Conservation (phyloP, 2,888 invertebrate genomes). For the Eupithecia insigniata region DNA sequence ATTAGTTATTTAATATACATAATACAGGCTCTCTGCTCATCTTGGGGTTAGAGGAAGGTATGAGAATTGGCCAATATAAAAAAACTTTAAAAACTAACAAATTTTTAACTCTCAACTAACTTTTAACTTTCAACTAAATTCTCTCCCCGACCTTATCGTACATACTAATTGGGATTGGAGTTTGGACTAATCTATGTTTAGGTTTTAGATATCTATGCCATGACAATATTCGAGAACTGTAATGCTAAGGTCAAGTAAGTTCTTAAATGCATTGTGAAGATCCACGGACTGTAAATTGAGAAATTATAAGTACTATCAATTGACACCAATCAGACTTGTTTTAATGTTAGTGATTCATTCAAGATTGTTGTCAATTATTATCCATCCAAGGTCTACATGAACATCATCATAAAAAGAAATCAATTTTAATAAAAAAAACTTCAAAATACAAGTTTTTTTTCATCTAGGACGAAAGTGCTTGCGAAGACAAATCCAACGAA, state of each 20-base stretch:
- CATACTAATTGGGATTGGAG: too few relatives aligned
- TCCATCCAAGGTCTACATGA: background rate
- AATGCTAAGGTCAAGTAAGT: conserved; percentile 40
- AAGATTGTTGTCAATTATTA: background rate
- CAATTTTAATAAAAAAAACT: too few relatives aligned
- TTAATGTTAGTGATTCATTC: conserved; percentile 11
- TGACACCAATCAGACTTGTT: conserved; percentile 34
- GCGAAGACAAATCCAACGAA: too few relatives aligned
- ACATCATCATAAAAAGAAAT: background rate
- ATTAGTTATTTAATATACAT: too few relatives aligned
- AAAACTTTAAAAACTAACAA: too few relatives aligned
- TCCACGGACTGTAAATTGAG: conserved; percentile 36
- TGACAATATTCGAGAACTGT: background rate
- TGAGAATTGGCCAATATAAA: too few relatives aligned
- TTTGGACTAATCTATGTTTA: background rate
- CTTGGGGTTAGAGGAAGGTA: too few relatives aligned
- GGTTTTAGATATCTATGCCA: conserved; percentile 15
- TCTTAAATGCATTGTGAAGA: conserved; percentile 33
- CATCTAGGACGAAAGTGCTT: too few relatives aligned
- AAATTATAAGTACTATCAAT: conserved; percentile 36
- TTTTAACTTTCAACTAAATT: too few relatives aligned
- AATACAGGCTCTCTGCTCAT: too few relatives aligned
- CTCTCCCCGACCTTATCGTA: background rate
- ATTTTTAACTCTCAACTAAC: too few relatives aligned
- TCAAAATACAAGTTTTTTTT: too few relatives aligned